Evolutionary conservation across 2,113 vertebrate species (phyloP).

Genomic region (Lamprologus speciosus): DNA sequence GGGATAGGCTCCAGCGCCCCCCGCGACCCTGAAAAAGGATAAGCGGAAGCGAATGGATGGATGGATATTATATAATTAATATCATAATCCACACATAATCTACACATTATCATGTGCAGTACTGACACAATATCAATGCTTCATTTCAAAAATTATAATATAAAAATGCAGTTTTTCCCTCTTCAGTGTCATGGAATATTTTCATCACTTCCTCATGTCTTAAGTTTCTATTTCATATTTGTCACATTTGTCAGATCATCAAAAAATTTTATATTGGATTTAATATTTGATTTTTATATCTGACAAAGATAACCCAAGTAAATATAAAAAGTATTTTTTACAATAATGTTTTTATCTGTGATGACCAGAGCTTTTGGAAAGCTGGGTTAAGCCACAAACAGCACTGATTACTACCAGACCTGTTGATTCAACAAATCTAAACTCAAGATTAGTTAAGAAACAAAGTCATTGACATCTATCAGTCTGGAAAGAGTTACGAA

Average conservation of each 20-base stretch:
- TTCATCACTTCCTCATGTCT: background rate
- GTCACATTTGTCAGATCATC: background rate
- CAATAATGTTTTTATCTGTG: background rate
- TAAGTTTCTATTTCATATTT: background rate
- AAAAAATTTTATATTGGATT: background rate
- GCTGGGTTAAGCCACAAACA: background rate
- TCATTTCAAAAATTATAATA: background rate
- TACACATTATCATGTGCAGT: background rate
- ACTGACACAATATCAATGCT: background rate
- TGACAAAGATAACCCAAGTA: background rate
- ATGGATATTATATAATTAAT: background rate
- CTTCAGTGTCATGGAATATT: background rate
- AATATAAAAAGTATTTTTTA: background rate
- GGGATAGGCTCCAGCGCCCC: too few species aligned
- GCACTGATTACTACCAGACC: background rate
- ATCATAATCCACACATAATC: background rate
- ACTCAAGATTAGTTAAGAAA: background rate
- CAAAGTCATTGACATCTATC: background rate
- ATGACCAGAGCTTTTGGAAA: background rate
- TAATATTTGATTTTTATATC: background rate
- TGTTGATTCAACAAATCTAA: background rate
- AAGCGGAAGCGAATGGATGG: background rate
- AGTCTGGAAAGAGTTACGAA: background rate
- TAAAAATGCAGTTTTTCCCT: background rate
- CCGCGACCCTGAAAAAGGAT: too few species aligned